phyloP scores from a whole-genome alignment of 2,113 vertebrate genomes.

The Heterotilapia buettikoferi region DNA sequence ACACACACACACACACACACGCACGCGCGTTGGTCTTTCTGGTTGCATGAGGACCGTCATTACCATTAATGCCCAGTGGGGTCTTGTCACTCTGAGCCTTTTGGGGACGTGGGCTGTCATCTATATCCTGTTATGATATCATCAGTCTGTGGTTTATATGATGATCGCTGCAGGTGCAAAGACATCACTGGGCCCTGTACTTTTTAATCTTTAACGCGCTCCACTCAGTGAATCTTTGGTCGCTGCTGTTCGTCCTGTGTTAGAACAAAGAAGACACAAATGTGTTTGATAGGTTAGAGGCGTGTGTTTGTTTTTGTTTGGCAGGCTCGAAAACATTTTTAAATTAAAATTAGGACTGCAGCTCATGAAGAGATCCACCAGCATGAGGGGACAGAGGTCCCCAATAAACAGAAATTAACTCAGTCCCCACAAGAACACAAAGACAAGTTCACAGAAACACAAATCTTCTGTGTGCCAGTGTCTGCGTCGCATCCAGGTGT shows the following conservation, averaged over 20 bases:
- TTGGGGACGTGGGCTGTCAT: neutral
- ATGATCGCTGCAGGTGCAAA: neutral
- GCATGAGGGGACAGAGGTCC: neutral
- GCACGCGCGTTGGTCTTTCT: neutral
- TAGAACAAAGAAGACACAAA: neutral
- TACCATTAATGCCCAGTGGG: rapidly evolving
- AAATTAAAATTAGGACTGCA: neutral
- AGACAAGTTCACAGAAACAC: neutral
- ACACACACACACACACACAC: neutral
- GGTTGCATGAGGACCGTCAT: neutral
- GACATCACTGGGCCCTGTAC: neutral
- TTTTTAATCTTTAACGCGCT: neutral
- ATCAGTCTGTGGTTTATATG: neutral
- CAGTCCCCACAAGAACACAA: neutral
- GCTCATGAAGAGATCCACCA: neutral
- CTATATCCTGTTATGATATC: neutral
- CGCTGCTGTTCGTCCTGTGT: neutral
- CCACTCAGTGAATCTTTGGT: neutral
- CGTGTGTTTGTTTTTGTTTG: rapidly evolving
- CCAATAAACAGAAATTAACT: neutral
- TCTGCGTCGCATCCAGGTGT: neutral
- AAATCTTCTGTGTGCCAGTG: neutral
- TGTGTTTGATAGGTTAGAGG: rapidly evolving
- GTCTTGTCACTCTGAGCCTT: neutral
- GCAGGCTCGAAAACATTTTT: neutral